A percentile compares a stretch with the other conserved stretches of the same genome.
These are phyloP conservation scores for Cerastis leucographa DNA, from an alignment of 2,888 invertebrate genomes.

Conservation along the genomic window DNA sequence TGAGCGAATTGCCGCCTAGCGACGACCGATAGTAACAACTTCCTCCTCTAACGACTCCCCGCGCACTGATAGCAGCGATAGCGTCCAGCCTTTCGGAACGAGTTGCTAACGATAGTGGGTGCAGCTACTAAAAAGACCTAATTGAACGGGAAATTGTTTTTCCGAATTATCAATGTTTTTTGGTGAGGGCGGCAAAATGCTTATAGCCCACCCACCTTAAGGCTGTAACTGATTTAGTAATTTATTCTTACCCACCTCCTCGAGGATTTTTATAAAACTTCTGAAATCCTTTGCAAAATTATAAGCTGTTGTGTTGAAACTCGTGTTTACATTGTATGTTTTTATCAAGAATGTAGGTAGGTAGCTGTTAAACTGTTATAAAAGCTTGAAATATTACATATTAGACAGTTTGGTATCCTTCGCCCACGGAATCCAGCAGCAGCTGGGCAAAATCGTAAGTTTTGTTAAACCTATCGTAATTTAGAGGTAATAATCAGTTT, in stretches of 20 bases:
- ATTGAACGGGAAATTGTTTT: too few species aligned
- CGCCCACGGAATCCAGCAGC: slow-evolving; percentile 39
- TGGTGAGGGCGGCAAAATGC: too few species aligned
- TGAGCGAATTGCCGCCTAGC: too few species aligned
- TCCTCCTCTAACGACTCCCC: too few species aligned
- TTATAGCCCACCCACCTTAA: background rate
- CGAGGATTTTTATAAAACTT: background rate
- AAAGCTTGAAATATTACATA: slow-evolving; percentile 38
- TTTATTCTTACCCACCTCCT: background rate
- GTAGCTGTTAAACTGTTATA: slow-evolving; percentile 12
- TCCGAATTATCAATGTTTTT: too few species aligned
- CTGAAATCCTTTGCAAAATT: background rate
- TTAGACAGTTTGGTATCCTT: slow-evolving; percentile 26
- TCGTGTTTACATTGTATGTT: slow-evolving; percentile 23
- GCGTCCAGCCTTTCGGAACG: too few species aligned
- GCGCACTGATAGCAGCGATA: too few species aligned
- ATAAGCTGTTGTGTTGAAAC: slow-evolving; percentile 4
- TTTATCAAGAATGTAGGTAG: background rate
- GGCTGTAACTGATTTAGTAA: background rate
- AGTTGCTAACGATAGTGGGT: too few species aligned
- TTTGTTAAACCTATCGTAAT: slow-evolving; percentile 33
- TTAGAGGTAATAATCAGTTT: slow-evolving; percentile 37
- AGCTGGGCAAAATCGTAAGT: slow-evolving; percentile 23
- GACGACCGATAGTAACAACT: too few species aligned
- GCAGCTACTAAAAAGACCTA: too few species aligned